Base-by-base conservation (phyloP, 2,113 vertebrate species). In the Indicator indicator region DNA sequence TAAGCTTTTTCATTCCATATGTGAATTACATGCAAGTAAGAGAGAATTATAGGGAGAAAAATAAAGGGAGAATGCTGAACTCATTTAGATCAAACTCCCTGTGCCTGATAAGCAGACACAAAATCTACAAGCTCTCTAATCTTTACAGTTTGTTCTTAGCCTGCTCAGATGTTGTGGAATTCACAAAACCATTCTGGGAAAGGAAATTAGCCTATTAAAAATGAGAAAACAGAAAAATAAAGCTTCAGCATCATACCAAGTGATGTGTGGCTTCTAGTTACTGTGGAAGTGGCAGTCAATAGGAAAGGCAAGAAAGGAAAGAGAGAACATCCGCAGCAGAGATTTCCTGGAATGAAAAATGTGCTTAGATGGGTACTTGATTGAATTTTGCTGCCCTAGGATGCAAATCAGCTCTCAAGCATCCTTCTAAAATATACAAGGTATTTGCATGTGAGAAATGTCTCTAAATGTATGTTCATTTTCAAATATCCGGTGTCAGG, bases 1-100 rank as follows among this genome's bases (percentile, higher is more conserved):
- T 91, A 74, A 16, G 16, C 44, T 86, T 93, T 93, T 96, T 88
- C 89, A 89, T 96, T 95, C 92, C 59, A 56, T 86, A 27, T 84
- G 78, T 84, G 84, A 93, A 89, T 70, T 93, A 86, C 3, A 30
- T 71, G 58, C 0, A 0, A 95, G 71, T 59, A 63, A 93, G 89
- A 94, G 76, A 93, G 50, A 80, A 90, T 89, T 91, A 91, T 60
- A 83, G 38, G n/a, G 20, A 90, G 77, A 73, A 81, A 91, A 91
- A 88, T 60, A 67, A 81, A 78, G 28, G 15, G 28, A 58, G 64
- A 91, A 73, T 3, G 28, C 42, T 23, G 32, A 91, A 79, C 81
- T 92, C 81, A 83, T 93, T 95, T 86, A 86, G 90, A 91, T 94
- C 85, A 90, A 90, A 73, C n/a, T 87, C 71, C 3, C 40, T 72